A percentile compares a stretch with the other conserved stretches of the same genome.
Conservation (phyloP, 2,113 vertebrate genomes). For the Gavia stellata region DNA sequence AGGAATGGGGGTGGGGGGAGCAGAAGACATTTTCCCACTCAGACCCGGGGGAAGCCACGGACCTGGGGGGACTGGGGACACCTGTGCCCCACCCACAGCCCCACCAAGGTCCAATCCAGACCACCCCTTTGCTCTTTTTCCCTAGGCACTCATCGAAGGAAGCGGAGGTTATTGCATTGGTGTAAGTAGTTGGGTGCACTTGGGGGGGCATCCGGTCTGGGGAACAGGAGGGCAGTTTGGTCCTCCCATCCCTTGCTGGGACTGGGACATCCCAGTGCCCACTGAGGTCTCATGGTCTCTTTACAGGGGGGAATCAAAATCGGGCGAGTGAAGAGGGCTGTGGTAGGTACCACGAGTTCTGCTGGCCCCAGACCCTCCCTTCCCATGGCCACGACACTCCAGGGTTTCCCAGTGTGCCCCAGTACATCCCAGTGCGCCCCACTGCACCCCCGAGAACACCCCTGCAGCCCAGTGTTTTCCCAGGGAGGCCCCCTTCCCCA, state of each 20-base stretch:
- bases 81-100: too few relatives aligned
- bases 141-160: rapidly evolving
- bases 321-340: rapidly evolving
- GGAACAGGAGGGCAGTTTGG: not conserved
- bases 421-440: not conserved
- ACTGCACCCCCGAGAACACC: not conserved
- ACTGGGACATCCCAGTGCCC: not conserved
- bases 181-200: not conserved
- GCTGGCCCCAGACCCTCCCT: too few relatives aligned
- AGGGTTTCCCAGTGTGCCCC: not conserved
- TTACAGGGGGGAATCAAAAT: rapidly evolving
- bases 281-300: not conserved
- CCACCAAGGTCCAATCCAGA: not conserved
- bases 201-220: not conserved
- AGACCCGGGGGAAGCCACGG: too few relatives aligned
- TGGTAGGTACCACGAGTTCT: not conserved
- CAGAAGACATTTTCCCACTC: not conserved
- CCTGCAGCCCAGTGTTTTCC: not conserved
- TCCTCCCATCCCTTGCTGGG: not conserved
- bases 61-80: not conserved
- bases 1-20: not conserved
- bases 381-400: too few relatives aligned
- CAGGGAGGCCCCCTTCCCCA: not conserved
- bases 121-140: not conserved
- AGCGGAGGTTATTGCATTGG: rapidly evolving